Evolutionary conservation across 2,113 vertebrate species (phyloP), one percentile per base, ranked within the genome.

Genomic region (Sardina pilchardus): DNA sequence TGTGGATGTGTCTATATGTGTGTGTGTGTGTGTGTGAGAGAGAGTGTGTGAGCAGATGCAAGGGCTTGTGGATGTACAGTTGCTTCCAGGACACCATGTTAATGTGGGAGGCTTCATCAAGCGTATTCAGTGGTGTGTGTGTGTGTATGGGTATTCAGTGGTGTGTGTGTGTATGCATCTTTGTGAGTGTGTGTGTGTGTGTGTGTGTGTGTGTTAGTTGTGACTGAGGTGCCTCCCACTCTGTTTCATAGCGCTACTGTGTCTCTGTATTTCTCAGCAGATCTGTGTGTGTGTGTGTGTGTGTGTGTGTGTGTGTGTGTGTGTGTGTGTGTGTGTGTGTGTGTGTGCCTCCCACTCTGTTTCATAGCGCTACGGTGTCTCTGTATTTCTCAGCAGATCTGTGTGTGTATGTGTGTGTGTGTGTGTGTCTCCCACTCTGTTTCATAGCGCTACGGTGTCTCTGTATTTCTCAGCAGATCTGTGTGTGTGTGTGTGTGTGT

Each of bases 381-480:
- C 24, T 86, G 75, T 30, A 21, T 56, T 56, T 83, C 10, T 12
- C 12, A 45, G 2, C 96, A 99, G 98, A 99, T 87, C 85, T 89
- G 50, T 88, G 82, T 84, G 17, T 85, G 67, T 90, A 16, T 85
- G 42, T 83, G 71, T 82, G 44, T 83, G 6, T 81, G 53, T 63
- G 53, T 83, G 26, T 83, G 24, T 47, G n/a, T n/a, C n/a, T 45
- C 10, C 44, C 44, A 45, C 14, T 44, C 63, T 84, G n/a, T 81
- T 16, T 75, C 30, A 75, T 12, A 1, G 26, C 1, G 8, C 14
- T 19, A n/a, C 12, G 12, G n/a, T n/a, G n/a, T 45, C 6, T 81
- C 24, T 86, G 75, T 30, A 21, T 56, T 56, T 83, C 10, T 12
- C 12, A 45, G 2, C 96, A 99, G 98, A 99, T 87, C 85, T 97